These are phyloP conservation scores for Drosophila pullipes DNA, from an alignment of 2,888 invertebrate species.

Conservation along the genomic window DNA sequence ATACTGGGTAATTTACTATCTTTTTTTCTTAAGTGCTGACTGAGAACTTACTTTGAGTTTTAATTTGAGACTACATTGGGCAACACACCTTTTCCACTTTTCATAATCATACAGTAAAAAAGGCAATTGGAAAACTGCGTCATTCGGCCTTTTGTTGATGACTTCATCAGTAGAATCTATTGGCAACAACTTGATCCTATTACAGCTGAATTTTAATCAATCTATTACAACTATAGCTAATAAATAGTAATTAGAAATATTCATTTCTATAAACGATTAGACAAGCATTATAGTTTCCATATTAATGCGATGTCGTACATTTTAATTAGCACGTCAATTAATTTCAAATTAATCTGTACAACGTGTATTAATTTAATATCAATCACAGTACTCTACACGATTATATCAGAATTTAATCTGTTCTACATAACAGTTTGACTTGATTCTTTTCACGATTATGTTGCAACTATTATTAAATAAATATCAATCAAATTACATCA, in stretches of 20 bases:
- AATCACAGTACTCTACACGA: background rate
- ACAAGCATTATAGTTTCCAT: background rate
- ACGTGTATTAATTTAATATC: background rate
- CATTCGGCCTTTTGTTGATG: background rate
- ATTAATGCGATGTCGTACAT: background rate
- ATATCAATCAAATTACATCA: background rate
- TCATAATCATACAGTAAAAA: background rate
- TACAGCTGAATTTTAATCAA: background rate
- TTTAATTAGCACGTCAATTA: background rate
- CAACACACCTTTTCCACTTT: background rate
- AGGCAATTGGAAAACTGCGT: background rate
- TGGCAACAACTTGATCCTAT: background rate
- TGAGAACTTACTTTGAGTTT: background rate
- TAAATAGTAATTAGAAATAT: background rate
- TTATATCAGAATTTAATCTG: background rate
- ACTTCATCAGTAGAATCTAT: background rate
- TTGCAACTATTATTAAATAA: background rate
- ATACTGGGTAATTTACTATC: background rate
- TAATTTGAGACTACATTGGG: background rate
- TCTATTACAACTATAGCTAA: background rate
- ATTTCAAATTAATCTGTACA: background rate
- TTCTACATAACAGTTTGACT: background rate
- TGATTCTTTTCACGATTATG: background rate
- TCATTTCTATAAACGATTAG: background rate
- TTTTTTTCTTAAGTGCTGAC: background rate